Base-by-base conservation (phyloP, 2,888 invertebrate species). In the Drosophila atroscutellata region DNA sequence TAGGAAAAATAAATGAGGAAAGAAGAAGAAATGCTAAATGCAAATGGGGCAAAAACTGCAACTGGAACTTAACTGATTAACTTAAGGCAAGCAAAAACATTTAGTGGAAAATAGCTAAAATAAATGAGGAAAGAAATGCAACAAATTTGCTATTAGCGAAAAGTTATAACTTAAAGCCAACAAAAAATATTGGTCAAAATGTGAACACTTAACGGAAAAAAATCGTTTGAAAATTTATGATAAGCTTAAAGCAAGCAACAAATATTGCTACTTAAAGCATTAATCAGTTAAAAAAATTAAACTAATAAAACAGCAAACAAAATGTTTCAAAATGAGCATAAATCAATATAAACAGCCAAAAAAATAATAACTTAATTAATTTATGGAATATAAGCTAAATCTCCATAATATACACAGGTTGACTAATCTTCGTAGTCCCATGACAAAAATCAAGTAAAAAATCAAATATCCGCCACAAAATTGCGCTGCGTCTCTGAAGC, bases 401-500 rank as follows among this genome's bases (percentile, higher is more conserved):
- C 11, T 55, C 1, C 11, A n/a, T 13, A 36, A 42, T 58, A 32
- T 47, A 8, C 26, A 2, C 13, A 72, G 72, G 18, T 72, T 54
- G 18, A 24, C 20, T 1, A 42, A 51, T 36, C 30, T 51, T 15
- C 24, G 32, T 39, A 56, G 39, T 36, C 18, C 13, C 20, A 9
- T 30, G 15, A 55, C 7, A 0, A 28, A 61, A 45, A n/a, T 30
- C 8, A 28, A 50, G 15, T 34, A 26, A 26, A 26, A 26, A 2
- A 3, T 26, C 26, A 26, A 26, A 26, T 26, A 26, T 26, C 26
- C 15, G 20, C n/a, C 26, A 34, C 11, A 34, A 30, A 59, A 54
- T 20, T 57, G 26, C 36, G 49, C 60, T 75, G 74, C 59, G 32
- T 36, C 61, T 68, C 66, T 36, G 77, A 59, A 64, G 59, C 45